Percentiles rank a stretch among this genome's conserved stretches.
These are phyloP conservation scores for Hemaris fuciformis DNA, from an alignment of 2,888 invertebrate genomes.

Conservation along the genomic window DNA sequence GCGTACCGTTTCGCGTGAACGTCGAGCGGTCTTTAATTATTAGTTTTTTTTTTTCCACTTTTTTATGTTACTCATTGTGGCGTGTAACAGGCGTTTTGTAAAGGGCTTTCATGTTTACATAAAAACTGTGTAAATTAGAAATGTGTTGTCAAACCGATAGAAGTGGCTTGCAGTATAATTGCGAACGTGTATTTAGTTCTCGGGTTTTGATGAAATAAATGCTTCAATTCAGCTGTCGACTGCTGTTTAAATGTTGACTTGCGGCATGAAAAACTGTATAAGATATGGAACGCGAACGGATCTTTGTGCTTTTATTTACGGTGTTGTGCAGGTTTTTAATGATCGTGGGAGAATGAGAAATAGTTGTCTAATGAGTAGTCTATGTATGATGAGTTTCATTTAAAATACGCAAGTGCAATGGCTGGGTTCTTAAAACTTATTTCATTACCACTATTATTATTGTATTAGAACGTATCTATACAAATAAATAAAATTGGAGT, in stretches of 20 bases:
- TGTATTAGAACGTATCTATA: too few species aligned
- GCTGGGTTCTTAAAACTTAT: too few species aligned
- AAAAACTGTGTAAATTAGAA: conserved; percentile 2
- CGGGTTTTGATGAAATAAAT: not conserved
- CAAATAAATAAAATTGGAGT: too few species aligned
- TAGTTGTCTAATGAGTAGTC: too few species aligned
- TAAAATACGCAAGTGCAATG: too few species aligned
- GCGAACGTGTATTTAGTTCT: not conserved
- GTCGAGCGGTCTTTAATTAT: conserved; percentile 14
- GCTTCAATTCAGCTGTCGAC: not conserved
- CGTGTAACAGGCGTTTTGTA: not conserved
- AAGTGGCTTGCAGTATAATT: not conserved
- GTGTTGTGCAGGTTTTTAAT: too few species aligned
- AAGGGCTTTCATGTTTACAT: not conserved
- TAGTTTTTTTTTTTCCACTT: conserved; percentile 1
- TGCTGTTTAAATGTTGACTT: not conserved
- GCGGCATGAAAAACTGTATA: not conserved
- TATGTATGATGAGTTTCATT: too few species aligned
- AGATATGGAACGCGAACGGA: not conserved
- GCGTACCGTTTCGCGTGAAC: conserved; percentile 16
- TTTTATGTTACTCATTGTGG: conserved; percentile 5
- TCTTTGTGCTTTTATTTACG: not conserved
- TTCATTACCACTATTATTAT: too few species aligned
- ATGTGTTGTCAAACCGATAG: not conserved
- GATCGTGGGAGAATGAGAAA: too few species aligned